Base-by-base conservation (phyloP, 2,797 vertebrate species). In the Phrynocephalus guinanensis region DNA sequence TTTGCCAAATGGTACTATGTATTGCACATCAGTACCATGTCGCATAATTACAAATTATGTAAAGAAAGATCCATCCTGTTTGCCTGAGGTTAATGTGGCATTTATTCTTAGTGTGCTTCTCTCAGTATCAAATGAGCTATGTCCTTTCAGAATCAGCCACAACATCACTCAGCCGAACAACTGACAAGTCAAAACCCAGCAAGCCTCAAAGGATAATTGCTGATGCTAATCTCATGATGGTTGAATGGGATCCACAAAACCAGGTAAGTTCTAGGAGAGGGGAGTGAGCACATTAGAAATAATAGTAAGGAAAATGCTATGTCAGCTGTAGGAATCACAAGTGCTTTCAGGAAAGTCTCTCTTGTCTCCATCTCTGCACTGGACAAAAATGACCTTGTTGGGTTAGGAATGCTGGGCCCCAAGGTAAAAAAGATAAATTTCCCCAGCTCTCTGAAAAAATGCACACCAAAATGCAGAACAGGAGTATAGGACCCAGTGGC, bases 141-240 rank as follows among this genome's bases (percentile, higher is more conserved):
- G 77, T 30, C 88, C 67, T 88, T 75, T 88, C 87, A 85, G 63
- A 81, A 81, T 75, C 93, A 86, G 93, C 95, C 94, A 91, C 93
- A 87, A 24, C 60, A 85, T 38, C 24, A 18, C 15, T 33, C 18
- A 30, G 48, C 78, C 44, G 70, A 76, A 20, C 33, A 76, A 48
- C 5, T 60, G 30, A 28, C 71, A 24, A 11, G 68, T 56, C 56
- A 68, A 66, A 52, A 26, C 18, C 28, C 11, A 50, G 70, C 18
- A 38, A 76, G 18, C 1, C 15, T 48, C 82, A 38, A 44, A 77
- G 33, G 33, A 81, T 38, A 44, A 33, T 71, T 52, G 8, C 72
- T 70, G 78, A 56, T 79, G 56, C 66, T 6, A 48, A 44, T 60
- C 33, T 6, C 16, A 75, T 10, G 30, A 76, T 81, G 83, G 68